Conservation (phyloP, 2,113 vertebrate genomes). For the Leptosomus discolor region DNA sequence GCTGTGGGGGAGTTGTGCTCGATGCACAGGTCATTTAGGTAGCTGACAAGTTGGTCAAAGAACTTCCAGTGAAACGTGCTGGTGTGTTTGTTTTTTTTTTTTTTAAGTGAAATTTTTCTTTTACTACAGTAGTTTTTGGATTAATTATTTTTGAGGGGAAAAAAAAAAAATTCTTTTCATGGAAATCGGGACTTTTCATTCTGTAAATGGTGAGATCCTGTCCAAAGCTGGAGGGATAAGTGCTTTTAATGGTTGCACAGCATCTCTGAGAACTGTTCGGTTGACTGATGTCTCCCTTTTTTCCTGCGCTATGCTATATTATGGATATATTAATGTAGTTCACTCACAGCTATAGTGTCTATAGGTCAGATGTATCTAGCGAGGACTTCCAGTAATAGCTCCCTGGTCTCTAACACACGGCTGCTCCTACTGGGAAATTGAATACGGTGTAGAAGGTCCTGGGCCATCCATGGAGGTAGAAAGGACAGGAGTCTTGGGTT, state of each 20-base stretch:
- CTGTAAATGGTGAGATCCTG: neutral
- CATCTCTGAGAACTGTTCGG: neutral
- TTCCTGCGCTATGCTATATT: neutral
- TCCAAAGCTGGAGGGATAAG: neutral
- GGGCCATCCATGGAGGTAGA: neutral
- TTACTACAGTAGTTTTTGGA: neutral
- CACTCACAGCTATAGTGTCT: neutral
- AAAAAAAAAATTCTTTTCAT: neutral
- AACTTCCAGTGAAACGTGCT: neutral
- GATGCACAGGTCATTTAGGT: neutral
- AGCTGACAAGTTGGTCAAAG: neutral
- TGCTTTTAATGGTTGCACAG: neutral
- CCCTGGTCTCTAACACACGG: neutral
- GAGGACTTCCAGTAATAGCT: neutral
- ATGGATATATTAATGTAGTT: neutral
- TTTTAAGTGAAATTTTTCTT: neutral
- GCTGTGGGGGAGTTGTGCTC: neutral
- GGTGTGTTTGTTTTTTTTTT: accelerated
- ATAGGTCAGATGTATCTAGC: neutral
- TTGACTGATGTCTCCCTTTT: neutral
- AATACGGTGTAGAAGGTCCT: neutral
- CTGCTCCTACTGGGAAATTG: too few species aligned
- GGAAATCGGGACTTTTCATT: neutral
- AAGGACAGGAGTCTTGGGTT: neutral
- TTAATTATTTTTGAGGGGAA: neutral